phyloP scores from a whole-genome alignment of 2,888 invertebrate genomes.

The Subacronicta megacephala region DNA sequence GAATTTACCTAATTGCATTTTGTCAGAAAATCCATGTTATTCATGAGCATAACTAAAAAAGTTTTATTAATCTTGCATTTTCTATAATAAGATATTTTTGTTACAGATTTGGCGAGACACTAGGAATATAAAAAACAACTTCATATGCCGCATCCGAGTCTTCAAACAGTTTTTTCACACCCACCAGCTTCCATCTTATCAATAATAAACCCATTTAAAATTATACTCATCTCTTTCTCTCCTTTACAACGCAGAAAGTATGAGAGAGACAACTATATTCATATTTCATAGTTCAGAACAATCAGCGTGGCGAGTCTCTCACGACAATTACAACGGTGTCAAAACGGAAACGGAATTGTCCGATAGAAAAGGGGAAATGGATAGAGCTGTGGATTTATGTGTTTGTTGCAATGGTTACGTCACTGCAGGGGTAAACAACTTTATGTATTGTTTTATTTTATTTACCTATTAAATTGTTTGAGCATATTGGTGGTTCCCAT shows the following conservation, averaged over 20 bases:
- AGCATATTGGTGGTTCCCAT: conserved; percentile 23
- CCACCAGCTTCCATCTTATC: conserved; percentile 36
- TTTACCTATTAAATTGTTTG: conserved; percentile 24
- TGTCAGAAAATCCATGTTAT: no score
- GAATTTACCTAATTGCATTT: no score
- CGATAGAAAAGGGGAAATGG: conserved; percentile 63
- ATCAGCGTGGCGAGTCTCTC: conserved; percentile 69
- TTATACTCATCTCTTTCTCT: conserved; percentile 59
- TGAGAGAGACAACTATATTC: conserved; percentile 56
- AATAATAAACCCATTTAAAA: conserved; percentile 41
- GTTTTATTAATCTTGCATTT: no score
- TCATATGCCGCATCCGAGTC: conserved; percentile 51
- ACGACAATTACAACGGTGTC: conserved; percentile 80
- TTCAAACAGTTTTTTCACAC: conserved; percentile 22
- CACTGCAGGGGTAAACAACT: conserved; percentile 52
- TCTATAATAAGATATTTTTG: no score
- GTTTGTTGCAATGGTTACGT: conserved; percentile 56
- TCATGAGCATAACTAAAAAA: no score
- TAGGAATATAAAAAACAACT: no score
- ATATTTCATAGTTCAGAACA: conserved; percentile 71
- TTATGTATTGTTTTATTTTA: conserved; percentile 54
- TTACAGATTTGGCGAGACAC: no score
- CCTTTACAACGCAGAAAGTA: conserved; percentile 25
- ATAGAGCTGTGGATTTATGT: conserved; percentile 60
- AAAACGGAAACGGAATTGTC: conserved; percentile 82